These are phyloP conservation scores for Delphinus delphis DNA, from an alignment of 2,113 vertebrate species.

Conservation along the genomic window DNA sequence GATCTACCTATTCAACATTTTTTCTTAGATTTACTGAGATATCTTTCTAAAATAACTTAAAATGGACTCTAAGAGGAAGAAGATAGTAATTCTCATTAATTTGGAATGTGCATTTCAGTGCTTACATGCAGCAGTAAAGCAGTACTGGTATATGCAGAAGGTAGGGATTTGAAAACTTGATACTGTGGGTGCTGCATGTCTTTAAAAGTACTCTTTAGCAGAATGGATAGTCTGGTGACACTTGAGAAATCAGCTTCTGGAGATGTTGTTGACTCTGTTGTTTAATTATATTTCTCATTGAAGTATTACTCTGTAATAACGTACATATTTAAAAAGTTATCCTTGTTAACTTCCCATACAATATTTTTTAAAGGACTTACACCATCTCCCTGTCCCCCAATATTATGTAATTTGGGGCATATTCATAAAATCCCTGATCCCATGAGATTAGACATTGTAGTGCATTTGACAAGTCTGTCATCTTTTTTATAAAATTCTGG, in stretches of 20 bases:
- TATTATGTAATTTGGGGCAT: neutral
- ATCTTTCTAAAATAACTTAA: constrained; percentile 28
- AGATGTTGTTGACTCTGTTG: neutral
- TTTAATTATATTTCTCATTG: constrained; percentile 50
- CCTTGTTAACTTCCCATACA: neutral
- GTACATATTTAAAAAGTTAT: constrained; percentile 33
- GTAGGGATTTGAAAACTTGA: constrained; percentile 24
- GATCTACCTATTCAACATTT: constrained; percentile 40
- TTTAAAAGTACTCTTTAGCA: constrained; percentile 38
- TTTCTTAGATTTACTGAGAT: constrained; percentile 30
- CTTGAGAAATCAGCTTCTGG: constrained; percentile 25
- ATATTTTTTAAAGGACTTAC: constrained; percentile 27
- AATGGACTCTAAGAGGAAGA: neutral
- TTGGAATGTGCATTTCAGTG: constrained; percentile 20
- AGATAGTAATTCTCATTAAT: neutral
- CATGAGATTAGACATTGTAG: neutral
- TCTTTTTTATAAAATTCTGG: constrained; percentile 37
- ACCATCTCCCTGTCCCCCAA: neutral
- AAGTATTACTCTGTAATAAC: constrained; percentile 11
- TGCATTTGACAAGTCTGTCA: constrained; percentile 1
- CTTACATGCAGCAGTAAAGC: constrained; percentile 5
- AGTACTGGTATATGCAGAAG: neutral
- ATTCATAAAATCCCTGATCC: constrained; percentile 20
- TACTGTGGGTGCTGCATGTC: neutral
- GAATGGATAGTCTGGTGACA: neutral